phyloP scores from a whole-genome alignment of 2,888 invertebrate species.

The Leptinotarsa rubiginosa region DNA sequence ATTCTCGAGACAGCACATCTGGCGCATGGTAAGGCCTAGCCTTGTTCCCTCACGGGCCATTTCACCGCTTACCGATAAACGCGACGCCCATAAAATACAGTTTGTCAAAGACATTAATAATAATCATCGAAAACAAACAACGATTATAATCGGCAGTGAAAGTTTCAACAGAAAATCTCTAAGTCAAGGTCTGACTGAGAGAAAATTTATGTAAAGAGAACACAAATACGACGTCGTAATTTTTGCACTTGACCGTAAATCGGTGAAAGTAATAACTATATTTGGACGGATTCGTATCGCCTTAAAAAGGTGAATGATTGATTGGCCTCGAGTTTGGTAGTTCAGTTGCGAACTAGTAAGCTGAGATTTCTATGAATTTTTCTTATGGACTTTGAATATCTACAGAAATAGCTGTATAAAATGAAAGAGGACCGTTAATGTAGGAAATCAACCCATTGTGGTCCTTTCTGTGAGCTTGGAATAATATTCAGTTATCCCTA shows the following conservation, averaged over 20 bases:
- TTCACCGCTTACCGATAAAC: neutral
- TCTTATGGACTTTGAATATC: neutral
- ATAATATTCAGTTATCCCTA: too few species aligned
- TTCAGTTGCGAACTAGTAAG: too few species aligned
- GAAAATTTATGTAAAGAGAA: constrained; percentile 46
- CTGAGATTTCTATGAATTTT: neutral
- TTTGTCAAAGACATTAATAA: constrained; percentile 8
- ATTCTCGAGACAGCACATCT: neutral
- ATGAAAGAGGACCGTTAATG: too few species aligned
- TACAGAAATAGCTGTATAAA: too few species aligned
- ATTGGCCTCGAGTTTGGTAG: too few species aligned
- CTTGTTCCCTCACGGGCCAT: constrained; percentile 5
- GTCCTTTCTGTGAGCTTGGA: too few species aligned
- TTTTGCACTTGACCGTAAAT: constrained; percentile 39
- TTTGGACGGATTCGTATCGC: constrained; percentile 20
- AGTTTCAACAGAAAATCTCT: constrained; percentile 34
- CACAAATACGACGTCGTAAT: constrained; percentile 34
- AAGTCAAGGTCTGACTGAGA: constrained; percentile 44
- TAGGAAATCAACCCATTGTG: too few species aligned
- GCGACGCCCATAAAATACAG: constrained; percentile 1
- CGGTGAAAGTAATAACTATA: constrained; percentile 27
- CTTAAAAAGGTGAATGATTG: neutral
- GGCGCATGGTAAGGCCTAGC: neutral
- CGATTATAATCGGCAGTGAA: constrained; percentile 19
- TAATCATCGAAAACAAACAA: constrained; percentile 24